Base-by-base conservation (phyloP, 2,888 invertebrate species). In the Lucinisca nassula region DNA sequence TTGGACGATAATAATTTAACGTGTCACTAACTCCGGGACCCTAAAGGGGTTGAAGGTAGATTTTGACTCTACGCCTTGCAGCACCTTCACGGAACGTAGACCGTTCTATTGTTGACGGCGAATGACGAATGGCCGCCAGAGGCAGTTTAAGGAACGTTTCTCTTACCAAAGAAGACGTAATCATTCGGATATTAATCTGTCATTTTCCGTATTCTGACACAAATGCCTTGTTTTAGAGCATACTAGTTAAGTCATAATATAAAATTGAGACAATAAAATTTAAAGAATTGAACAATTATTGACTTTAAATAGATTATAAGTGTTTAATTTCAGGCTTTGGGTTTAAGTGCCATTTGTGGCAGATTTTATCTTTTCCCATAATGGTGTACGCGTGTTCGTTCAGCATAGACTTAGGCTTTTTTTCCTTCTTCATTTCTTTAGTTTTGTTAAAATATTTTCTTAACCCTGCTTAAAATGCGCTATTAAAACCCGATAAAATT, bases 151-250 rank as follows among this genome's bases (percentile, higher is more conserved):
- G 67, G 67, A 51, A 58, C 55, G 79, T 74, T 77, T 85, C 61
- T 79, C 90, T 90, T 85, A 90, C 86, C 90, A 76, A 78, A 88
- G 76, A 38, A 12, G 72, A 74, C 87, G 85, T 88, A 88, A 90
- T 88, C 67, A 67, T 55, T 32, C 10, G 35, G 90, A 90, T 90
- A 90, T 87, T 82, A 85, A 90, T 88, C 90, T 90, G 87, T 80
- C 90, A 85, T 74, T 45, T 74, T 74, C 49, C 45, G 27, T 1
- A 6, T 49, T 45, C 3, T 49, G 74, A 10, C 49, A 74, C 2
- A 6, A n/a, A n/a, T 74, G 17, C 40, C n/a, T 61, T 61, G 27
- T 61, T 61, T 61, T 58, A 17, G 32, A 37, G 32, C 45, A 61
- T 17, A 72, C 80, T 76, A 72, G 84, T 72, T 72, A 51, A 45